Conservation (phyloP, 2,888 invertebrate species). For the Aspidiotus destructor region DNA sequence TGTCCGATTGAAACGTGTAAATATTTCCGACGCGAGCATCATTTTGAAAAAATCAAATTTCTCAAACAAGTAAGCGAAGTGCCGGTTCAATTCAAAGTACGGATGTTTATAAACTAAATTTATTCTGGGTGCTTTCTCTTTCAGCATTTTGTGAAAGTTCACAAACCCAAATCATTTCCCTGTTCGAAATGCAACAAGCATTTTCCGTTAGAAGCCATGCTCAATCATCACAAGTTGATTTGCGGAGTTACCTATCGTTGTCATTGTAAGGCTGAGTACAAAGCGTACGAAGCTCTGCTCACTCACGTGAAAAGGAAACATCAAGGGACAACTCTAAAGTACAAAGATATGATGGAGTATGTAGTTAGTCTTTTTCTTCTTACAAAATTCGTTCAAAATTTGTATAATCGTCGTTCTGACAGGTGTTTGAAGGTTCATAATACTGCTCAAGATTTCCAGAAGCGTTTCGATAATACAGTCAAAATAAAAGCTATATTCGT, state of each 20-base stretch:
- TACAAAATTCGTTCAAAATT: neutral
- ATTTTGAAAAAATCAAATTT: constrained; percentile 24
- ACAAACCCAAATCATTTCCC: constrained; percentile 30
- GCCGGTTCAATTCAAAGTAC: neutral
- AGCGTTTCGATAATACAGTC: constrained; percentile 8
- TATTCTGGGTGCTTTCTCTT: neutral
- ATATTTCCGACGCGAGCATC: constrained; percentile 12
- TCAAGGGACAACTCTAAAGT: constrained; percentile 6
- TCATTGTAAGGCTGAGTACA: constrained; percentile 32
- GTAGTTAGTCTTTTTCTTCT: neutral
- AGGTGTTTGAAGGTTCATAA: constrained; percentile 21
- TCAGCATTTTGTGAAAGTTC: constrained; percentile 35
- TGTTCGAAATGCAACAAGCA: constrained; percentile 33
- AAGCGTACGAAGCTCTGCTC: constrained; percentile 33
- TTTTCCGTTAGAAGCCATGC: constrained; percentile 31
- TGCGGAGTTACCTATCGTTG: constrained; percentile 34
- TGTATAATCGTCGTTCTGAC: neutral
- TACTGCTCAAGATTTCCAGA: constrained; percentile 23
- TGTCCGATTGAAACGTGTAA: constrained; percentile 25
- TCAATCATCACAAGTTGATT: constrained; percentile 29
- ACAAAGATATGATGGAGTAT: constrained; percentile 25
- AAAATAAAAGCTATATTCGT: constrained; percentile 21
- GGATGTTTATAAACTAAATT: neutral
- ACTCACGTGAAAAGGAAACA: constrained; percentile 27
- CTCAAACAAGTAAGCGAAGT: constrained; percentile 11